Base-by-base conservation (phyloP, 2,888 invertebrate genomes). In the Campopleginae sp. region DNA sequence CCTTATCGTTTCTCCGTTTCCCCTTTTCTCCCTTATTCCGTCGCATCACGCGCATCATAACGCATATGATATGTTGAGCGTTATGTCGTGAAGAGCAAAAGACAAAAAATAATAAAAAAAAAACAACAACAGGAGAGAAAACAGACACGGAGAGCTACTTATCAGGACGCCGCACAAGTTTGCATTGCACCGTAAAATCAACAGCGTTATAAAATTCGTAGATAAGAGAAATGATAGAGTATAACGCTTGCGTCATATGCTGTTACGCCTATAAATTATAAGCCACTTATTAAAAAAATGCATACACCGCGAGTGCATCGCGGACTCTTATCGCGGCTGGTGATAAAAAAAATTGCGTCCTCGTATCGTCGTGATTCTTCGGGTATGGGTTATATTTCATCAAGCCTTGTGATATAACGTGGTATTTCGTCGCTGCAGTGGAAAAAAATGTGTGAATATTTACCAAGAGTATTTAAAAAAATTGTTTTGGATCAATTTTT, bases 91-190 rank as follows among this genome's bases (percentile, higher is more conserved):
- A 42, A 72, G 61, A 63, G 46, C 10, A 63, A 71, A 54, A 54
- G 71, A 63, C n/a, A 31, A 42, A 48, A 63, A 46, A 8, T 19
- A 14, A 31, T 19, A 12, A 14, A 33, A 65, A 42, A 66, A 65
- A 65, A 65, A 38, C 2, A 10, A 10, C 38, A 10, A 38, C 38
- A 23, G 2, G 51, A 48, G 61, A 58, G 46, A n/a, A 63, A 51
- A 46, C n/a, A 51, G 48, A 65, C 33, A 70, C 83, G 89, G 92
- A 93, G 92, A 93, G 93, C 92, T 93, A 93, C 92, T 93, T 93
- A 93, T 93, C 93, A 92, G 91, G 88, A 88, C 88, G 87, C 84
- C 84, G 89, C 89, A 58, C 58, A 88, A 92, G 92, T 92, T 93
- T 92, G 90, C 90, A 88, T 90, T 89, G 89, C 89, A 89, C 90